Percentiles rank a stretch among this genome's conserved stretches.
Evolutionary conservation across 2,113 vertebrate species (phyloP).

Genomic region (Anguilla rostrata): DNA sequence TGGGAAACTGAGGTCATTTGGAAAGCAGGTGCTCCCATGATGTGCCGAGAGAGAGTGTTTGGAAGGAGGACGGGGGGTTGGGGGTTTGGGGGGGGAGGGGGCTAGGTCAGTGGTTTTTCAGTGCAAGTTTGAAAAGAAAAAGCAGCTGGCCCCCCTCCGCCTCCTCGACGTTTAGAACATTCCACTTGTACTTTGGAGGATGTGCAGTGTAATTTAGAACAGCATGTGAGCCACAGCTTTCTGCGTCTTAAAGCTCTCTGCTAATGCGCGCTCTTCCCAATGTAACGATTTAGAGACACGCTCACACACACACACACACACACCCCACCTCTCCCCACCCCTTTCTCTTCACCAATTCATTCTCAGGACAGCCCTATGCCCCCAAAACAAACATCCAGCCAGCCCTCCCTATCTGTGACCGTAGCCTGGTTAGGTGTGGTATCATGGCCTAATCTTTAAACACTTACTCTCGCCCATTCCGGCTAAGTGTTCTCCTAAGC

Average conservation of each 20-base stretch:
- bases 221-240: neutral
- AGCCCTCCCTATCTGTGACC: neutral
- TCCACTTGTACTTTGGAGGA: conserved; percentile 17
- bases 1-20: conserved; percentile 67
- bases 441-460: conserved; percentile 38
- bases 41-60: conserved; percentile 24
- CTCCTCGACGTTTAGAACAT: conserved; percentile 34
- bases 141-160: conserved; percentile 23
- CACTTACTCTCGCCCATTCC: conserved; percentile 3
- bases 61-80: conserved; percentile 12
- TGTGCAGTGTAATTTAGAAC: conserved; percentile 10
- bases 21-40: conserved; percentile 73
- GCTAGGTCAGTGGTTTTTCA: conserved; percentile 28
- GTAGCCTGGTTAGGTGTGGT: conserved; percentile 24
- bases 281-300: conserved; percentile 15
- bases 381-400: conserved; percentile 8
- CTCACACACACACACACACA: neutral
- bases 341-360: neutral
- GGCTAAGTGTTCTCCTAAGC: conserved; percentile 35
- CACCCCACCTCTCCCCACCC: neutral
- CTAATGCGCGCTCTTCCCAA: conserved; percentile 22
- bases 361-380: neutral
- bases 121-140: conserved; percentile 53
- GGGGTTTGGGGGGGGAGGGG: conserved; percentile 6
- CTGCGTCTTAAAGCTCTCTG: conserved; percentile 16